Base-by-base conservation (phyloP, 2,888 invertebrate species). In the Trachelus troglodyta region DNA sequence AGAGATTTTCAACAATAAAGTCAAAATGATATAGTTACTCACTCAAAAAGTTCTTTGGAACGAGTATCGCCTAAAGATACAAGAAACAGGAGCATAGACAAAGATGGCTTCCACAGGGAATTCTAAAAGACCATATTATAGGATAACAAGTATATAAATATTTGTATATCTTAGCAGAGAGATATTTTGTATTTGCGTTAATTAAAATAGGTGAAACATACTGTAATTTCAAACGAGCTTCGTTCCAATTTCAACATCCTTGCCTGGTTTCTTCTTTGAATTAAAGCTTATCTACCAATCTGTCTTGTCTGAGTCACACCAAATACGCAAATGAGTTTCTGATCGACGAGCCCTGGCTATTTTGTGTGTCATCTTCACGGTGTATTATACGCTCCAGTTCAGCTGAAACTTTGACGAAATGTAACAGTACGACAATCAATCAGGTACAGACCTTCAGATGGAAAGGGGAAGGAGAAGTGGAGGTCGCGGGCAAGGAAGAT, bases 331-430 rank as follows among this genome's bases (percentile, higher is more conserved):
- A 77, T 77, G 77, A 77, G 71, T 71, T 69, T 37, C 31, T 71
- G 56, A 40, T 69, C 75, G 74, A 30, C 40, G 40, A 77, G 77
- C 74, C 75, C 33, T 33, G 40, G 74, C 75, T 69, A 69, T 77
- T 77, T 77, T 77, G 77, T 77, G 74, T 75, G 75, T 75, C 77
- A 75, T 77, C 77, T 75, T 77, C 33, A 35, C 68, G 77, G 75
- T 69, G 56, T 75, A 71, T 77, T 77, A 75, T 71, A 77, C 77
- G 77, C 77, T 77, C 77, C 77, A 77, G 69, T 77, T 77, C 69
- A 74, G 69, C 74, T 77, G 2, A 23, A 56, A 56, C 23, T 23
- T 56, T 9, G 23, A 56, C 56, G 23, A 56, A 56, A 56, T 56
- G 56, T 56, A 56, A 56, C 56, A 23, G 56, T 23, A 23, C 23